These are phyloP conservation scores for Trisateles emortualis DNA, from an alignment of 2,888 invertebrate species.

Conservation along the genomic window DNA sequence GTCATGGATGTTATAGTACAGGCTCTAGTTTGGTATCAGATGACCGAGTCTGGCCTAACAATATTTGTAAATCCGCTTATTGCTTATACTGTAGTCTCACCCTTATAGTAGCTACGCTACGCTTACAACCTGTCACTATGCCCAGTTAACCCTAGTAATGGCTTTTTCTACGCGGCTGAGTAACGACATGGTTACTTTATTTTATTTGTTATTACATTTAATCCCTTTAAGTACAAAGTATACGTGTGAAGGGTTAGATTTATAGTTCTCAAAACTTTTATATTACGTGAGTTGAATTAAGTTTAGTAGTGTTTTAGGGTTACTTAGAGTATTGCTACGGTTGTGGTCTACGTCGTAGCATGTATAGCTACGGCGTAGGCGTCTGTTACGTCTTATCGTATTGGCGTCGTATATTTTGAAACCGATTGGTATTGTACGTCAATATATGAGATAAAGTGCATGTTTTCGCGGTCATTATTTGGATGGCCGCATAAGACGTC, in stretches of 20 bases:
- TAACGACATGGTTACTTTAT: slow-evolving; percentile 18
- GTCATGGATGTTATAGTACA: too few species aligned
- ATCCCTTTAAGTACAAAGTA: slow-evolving; percentile 17
- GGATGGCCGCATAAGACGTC: too few species aligned
- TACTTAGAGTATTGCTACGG: neutral
- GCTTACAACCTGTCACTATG: slow-evolving; percentile 17
- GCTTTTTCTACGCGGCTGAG: slow-evolving; percentile 19
- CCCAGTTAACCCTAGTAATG: slow-evolving; percentile 32
- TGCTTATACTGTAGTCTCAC: neutral
- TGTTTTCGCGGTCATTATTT: too few species aligned
- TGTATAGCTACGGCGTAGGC: too few species aligned
- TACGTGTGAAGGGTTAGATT: slow-evolving; percentile 19
- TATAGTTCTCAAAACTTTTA: slow-evolving; percentile 3
- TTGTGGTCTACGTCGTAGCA: neutral
- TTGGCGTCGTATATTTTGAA: too few species aligned
- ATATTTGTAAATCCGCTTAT: neutral
- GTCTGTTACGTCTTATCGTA: too few species aligned
- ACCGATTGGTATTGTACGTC: too few species aligned
- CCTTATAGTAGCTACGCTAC: slow-evolving; percentile 2
- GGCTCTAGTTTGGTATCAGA: too few species aligned
- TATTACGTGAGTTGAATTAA: neutral
- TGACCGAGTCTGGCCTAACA: too few species aligned
- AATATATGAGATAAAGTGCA: too few species aligned
- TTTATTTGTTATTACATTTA: slow-evolving; percentile 24
- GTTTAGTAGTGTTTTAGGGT: neutral